These are phyloP conservation scores for Cyclura pinguis DNA, from an alignment of 2,797 vertebrate species.

Conservation along the genomic window DNA sequence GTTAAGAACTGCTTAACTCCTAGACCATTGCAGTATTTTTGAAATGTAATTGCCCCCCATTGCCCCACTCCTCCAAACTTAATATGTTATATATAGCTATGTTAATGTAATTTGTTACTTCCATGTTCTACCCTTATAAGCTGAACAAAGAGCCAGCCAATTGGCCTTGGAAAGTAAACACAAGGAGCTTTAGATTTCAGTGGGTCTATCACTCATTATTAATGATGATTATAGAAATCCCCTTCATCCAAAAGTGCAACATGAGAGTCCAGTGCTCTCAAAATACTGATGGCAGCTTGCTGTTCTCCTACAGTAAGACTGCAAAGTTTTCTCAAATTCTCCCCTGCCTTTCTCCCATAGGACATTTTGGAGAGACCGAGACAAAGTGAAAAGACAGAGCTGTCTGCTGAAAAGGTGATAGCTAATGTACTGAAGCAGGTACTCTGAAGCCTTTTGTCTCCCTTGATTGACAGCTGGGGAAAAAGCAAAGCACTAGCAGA, in stretches of 20 bases:
- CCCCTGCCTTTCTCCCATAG: conserved; percentile 24
- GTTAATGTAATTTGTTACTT: too few relatives aligned
- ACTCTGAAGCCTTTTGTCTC: conserved; percentile 49
- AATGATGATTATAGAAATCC: too few relatives aligned
- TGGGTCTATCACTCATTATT: too few relatives aligned
- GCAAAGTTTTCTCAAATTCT: conserved; percentile 39
- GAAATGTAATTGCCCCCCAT: too few relatives aligned
- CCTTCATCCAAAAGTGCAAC: conserved; percentile 46
- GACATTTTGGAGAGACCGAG: conserved; percentile 45
- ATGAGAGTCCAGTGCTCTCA: conserved; percentile 43
- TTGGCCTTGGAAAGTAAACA: too few relatives aligned
- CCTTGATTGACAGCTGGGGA: conserved; percentile 39
- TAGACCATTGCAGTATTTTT: too few relatives aligned
- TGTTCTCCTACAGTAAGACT: conserved; percentile 30
- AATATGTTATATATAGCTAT: too few relatives aligned
- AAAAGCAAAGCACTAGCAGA: conserved; percentile 29
- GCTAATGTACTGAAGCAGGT: conserved; percentile 35
- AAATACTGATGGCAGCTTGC: conserved; percentile 27
- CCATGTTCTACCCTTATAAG: too few relatives aligned
- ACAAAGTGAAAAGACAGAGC: conserved; percentile 49
- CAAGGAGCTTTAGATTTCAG: conserved; percentile 17
- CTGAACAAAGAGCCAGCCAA: too few relatives aligned
- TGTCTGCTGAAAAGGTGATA: conserved; percentile 50
- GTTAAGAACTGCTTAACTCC: too few relatives aligned
- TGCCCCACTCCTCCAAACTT: too few relatives aligned